These are phyloP conservation scores for Manis javanica DNA, from an alignment of 2,797 vertebrate genomes.

Conservation along the genomic window DNA sequence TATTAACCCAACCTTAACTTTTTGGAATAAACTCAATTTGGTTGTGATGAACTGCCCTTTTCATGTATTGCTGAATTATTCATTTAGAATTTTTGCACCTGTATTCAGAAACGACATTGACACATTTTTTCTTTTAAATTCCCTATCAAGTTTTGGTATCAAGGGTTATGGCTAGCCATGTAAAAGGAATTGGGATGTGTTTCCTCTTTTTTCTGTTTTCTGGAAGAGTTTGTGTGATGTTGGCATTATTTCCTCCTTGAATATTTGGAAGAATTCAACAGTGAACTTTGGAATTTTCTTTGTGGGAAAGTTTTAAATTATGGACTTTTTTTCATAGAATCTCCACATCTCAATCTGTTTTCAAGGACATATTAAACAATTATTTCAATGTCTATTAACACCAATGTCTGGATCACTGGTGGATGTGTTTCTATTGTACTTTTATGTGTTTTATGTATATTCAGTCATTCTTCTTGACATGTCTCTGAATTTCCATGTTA, in stretches of 20 bases:
- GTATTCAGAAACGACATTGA: background rate
- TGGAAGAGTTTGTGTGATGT: background rate
- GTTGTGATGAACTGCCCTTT: background rate
- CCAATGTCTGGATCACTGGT: background rate
- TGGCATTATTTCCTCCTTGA: conserved; percentile 6
- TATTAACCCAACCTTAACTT: background rate
- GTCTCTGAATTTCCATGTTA: background rate
- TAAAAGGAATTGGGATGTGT: background rate
- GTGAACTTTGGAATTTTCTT: background rate
- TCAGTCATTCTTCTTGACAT: background rate
- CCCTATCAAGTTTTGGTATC: background rate
- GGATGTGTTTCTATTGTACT: background rate
- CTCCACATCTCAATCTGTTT: background rate
- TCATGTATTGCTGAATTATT: background rate
- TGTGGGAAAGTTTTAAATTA: background rate
- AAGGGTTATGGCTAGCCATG: background rate
- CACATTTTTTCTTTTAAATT: background rate
- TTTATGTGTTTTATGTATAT: background rate
- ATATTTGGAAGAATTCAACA: background rate
- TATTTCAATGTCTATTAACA: background rate
- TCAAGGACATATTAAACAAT: background rate
- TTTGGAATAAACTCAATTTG: background rate
- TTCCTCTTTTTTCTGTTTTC: background rate
- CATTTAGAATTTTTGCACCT: conserved; percentile 12
- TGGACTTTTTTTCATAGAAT: background rate